phyloP scores from a whole-genome alignment of 2,888 invertebrate species.

The Laothoe populi region DNA sequence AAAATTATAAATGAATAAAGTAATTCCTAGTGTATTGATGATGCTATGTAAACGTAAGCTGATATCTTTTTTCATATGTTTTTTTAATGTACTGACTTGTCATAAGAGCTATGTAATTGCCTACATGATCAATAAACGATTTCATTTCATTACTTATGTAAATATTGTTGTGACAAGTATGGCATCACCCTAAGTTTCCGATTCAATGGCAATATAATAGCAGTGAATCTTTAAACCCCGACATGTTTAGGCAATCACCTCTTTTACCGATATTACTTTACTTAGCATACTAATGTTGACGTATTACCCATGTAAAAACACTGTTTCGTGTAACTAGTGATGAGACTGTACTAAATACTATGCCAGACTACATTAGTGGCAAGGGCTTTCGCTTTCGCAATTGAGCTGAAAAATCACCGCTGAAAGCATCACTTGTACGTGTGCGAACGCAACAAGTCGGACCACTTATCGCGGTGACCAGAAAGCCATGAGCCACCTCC shows the following conservation, averaged over 20 bases:
- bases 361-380: slow-evolving; percentile 47
- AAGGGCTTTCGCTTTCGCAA: slow-evolving; percentile 54
- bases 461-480: slow-evolving; percentile 45
- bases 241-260: slow-evolving; percentile 7
- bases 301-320: slow-evolving; percentile 37
- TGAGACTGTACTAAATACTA: slow-evolving; percentile 40
- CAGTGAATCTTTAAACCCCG: not conserved
- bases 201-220: not conserved
- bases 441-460: slow-evolving; percentile 43
- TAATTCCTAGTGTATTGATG: too few relatives aligned
- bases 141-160: too few relatives aligned
- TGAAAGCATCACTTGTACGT: slow-evolving; percentile 51
- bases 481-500: slow-evolving; percentile 45
- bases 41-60: too few relatives aligned
- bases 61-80: too few relatives aligned
- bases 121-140: too few relatives aligned
- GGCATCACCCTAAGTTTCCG: slow-evolving; percentile 1
- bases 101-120: too few relatives aligned
- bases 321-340: slow-evolving; percentile 48
- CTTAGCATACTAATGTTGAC: slow-evolving; percentile 25
- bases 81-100: too few relatives aligned
- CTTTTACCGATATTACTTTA: not conserved
- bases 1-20: too few relatives aligned
- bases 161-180: slow-evolving; percentile 11
- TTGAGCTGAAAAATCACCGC: slow-evolving; percentile 56